A percentile compares a stretch with the other conserved stretches of the same genome.
These are phyloP conservation scores for Trissonchulus latispiculum DNA, from an alignment of 2,888 invertebrate genomes.

Conservation along the genomic window DNA sequence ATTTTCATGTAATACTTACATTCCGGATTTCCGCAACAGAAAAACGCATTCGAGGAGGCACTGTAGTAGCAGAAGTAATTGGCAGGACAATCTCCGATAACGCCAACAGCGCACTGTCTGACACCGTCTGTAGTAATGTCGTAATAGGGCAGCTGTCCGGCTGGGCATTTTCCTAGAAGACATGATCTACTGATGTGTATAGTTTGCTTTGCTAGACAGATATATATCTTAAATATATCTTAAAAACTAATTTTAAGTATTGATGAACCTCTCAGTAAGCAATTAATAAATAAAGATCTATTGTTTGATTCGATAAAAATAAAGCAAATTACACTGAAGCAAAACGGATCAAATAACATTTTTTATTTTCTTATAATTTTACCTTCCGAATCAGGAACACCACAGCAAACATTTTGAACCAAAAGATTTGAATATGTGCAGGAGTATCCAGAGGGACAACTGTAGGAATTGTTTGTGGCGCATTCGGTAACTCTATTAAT, in stretches of 20 bases:
- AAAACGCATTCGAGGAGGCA: background rate
- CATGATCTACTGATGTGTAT: too few relatives aligned
- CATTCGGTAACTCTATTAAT: background rate
- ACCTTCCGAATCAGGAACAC: background rate
- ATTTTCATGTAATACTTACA: background rate
- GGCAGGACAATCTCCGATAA: background rate
- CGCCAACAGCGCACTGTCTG: background rate
- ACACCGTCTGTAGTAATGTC: background rate
- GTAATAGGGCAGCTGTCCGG: background rate
- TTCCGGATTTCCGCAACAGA: background rate
- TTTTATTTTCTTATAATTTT: too few relatives aligned
- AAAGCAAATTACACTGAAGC: too few relatives aligned
- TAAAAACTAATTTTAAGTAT: too few relatives aligned
- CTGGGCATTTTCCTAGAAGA: conserved; percentile 5
- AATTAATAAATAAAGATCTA: too few relatives aligned
- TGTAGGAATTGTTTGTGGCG: background rate
- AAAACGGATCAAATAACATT: too few relatives aligned
- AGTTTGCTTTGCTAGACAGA: too few relatives aligned
- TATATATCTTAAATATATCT: too few relatives aligned
- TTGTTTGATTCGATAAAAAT: background rate
- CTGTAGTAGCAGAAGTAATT: conserved; percentile 9
- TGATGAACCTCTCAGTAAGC: too few relatives aligned
- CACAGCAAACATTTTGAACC: background rate
- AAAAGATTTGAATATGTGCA: background rate
- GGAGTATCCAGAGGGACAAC: background rate